Conservation (phyloP, 2,888 invertebrate genomes). For the Conchocele bisecta region DNA sequence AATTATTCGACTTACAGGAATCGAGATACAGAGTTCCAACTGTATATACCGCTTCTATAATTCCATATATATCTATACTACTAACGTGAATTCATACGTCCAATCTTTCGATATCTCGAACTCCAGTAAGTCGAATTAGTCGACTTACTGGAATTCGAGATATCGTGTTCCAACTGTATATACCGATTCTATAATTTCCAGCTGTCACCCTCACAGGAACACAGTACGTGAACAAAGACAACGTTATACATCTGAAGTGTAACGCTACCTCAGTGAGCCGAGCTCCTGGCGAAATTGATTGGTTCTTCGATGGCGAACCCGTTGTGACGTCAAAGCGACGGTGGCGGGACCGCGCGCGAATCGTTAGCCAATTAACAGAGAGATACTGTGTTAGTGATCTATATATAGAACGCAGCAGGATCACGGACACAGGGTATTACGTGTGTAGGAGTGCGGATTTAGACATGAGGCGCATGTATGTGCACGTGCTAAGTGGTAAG, state of each 20-base stretch:
- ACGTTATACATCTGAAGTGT: slow-evolving; percentile 35
- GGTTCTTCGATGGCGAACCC: slow-evolving; percentile 67
- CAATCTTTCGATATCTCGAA: too few relatives aligned
- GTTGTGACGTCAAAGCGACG: slow-evolving; percentile 25
- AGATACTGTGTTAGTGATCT: slow-evolving; percentile 51
- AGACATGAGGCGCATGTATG: slow-evolving; percentile 44
- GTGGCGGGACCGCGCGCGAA: slow-evolving; percentile 32
- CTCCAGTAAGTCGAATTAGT: too few relatives aligned
- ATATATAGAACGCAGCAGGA: slow-evolving; percentile 46
- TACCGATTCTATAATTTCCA: too few relatives aligned
- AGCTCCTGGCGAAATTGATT: slow-evolving; percentile 66
- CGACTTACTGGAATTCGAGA: too few relatives aligned
- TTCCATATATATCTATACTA: too few relatives aligned
- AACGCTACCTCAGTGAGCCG: slow-evolving; percentile 68
- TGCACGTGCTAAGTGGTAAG: slow-evolving; percentile 62
- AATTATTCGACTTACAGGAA: too few relatives aligned
- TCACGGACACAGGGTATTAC: slow-evolving; percentile 53
- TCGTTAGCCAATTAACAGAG: slow-evolving; percentile 21
- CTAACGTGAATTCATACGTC: too few relatives aligned
- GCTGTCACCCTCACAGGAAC: slow-evolving; percentile 33
- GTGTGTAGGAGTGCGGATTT: slow-evolving; percentile 51
- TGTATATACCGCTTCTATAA: too few relatives aligned
- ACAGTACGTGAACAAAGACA: slow-evolving; percentile 39
- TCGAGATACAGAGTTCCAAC: too few relatives aligned
- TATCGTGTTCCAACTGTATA: too few relatives aligned